Evolutionary conservation across 2,888 invertebrate species (phyloP).

Genomic region (Galeopsomyia nigrocyanea): DNA sequence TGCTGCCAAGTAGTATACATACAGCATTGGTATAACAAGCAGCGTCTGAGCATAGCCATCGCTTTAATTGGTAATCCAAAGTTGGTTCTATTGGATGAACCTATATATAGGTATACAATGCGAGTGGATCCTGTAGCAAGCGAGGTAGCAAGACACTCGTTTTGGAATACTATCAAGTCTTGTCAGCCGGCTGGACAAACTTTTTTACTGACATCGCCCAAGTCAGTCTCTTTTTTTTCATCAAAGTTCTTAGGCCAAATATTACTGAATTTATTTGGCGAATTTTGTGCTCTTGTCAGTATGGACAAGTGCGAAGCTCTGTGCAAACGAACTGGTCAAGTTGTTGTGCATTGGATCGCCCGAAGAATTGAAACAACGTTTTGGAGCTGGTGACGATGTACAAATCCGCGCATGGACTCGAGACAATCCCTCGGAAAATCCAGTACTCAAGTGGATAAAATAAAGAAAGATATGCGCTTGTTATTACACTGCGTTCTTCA

Average conservation of each 20-base stretch:
- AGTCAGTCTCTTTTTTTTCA: too few relatives aligned
- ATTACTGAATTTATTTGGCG: too few relatives aligned
- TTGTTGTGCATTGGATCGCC: conserved; percentile 82
- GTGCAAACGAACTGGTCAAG: conserved; percentile 82
- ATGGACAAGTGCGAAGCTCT: conserved; percentile 92
- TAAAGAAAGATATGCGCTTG: conserved; percentile 71
- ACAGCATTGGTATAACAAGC: conserved; percentile 84
- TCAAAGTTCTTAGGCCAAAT: too few relatives aligned
- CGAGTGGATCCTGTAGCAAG: conserved; percentile 84
- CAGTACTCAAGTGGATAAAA: conserved; percentile 59
- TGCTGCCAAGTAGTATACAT: conserved; percentile 67
- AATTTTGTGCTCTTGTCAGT: too few relatives aligned
- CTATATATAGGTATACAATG: too few relatives aligned
- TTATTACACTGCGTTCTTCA: conserved; percentile 75
- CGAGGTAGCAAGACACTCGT: conserved; percentile 74
- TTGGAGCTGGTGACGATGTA: conserved; percentile 79
- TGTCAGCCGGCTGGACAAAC: conserved; percentile 72
- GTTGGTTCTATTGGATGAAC: conserved; percentile 82
- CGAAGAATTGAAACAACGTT: conserved; percentile 79
- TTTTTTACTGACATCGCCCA: conserved; percentile 80
- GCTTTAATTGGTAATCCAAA: conserved; percentile 79
- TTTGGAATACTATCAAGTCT: conserved; percentile 75
- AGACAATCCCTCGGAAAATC: conserved; percentile 52
- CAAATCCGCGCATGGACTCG: conserved; percentile 69
- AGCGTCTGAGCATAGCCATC: conserved; percentile 84